These are phyloP conservation scores for Xenopus petersii DNA, from an alignment of 2,797 vertebrate genomes.

Conservation along the genomic window DNA sequence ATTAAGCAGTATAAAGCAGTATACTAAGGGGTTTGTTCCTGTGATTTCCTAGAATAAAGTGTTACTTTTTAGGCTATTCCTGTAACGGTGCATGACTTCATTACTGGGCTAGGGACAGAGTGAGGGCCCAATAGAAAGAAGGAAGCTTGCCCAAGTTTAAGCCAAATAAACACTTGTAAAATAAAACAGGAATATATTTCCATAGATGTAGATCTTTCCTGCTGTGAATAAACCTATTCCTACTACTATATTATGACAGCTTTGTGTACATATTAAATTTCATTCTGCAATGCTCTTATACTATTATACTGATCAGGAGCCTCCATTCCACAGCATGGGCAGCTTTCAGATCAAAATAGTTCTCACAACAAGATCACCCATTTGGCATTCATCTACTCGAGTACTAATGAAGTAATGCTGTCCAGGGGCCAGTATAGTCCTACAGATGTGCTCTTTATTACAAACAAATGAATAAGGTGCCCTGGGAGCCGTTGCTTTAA, in stretches of 20 bases:
- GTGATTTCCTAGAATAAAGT: too few species aligned
- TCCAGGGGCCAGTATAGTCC: constrained; percentile 60
- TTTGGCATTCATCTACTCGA: constrained; percentile 55
- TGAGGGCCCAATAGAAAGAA: too few species aligned
- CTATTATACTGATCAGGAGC: constrained; percentile 2
- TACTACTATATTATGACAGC: constrained; percentile 5
- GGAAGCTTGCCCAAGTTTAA: too few species aligned
- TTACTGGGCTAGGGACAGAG: too few species aligned
- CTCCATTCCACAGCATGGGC: constrained; percentile 27
- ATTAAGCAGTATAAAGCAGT: too few species aligned
- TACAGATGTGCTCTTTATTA: constrained; percentile 69
- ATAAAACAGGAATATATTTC: too few species aligned
- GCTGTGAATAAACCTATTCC: not conserved
- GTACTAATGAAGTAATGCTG: constrained; percentile 65
- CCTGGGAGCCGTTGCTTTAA: constrained; percentile 56
- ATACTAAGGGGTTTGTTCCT: too few species aligned
- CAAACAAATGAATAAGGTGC: constrained; percentile 55
- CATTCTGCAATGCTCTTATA: not conserved
- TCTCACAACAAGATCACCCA: constrained; percentile 43
- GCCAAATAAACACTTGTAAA: too few species aligned
- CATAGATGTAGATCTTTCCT: not conserved
- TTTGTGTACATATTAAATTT: constrained; percentile 6
- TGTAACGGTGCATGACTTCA: too few species aligned
- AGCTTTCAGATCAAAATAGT: constrained; percentile 1
- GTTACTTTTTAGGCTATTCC: too few species aligned